phyloP scores from a whole-genome alignment of 2,797 vertebrate genomes.

The Falco concolor region DNA sequence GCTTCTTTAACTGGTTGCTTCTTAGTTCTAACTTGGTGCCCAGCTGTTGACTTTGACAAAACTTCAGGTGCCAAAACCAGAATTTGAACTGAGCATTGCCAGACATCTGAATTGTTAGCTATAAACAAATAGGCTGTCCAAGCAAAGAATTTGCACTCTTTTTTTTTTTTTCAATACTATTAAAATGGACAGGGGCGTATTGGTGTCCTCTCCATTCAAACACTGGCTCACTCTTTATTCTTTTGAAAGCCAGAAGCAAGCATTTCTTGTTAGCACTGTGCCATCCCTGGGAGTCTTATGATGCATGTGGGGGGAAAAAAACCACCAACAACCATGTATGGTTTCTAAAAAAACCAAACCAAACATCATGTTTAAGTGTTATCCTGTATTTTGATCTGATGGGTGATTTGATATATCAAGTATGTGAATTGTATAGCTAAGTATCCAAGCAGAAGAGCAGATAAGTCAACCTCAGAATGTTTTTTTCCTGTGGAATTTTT shows the following conservation, averaged over 20 bases:
- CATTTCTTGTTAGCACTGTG: background rate
- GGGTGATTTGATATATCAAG: background rate
- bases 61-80: background rate
- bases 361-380: background rate
- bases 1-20: background rate
- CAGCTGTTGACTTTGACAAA: background rate
- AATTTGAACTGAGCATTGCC: background rate
- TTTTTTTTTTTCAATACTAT: background rate
- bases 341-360: background rate
- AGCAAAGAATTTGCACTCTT: background rate
- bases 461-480: background rate
- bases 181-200: background rate
- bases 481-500: background rate
- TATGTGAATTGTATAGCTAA: background rate
- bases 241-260: background rate
- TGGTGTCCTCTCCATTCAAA: background rate
- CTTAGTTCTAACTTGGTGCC: background rate
- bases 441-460: background rate
- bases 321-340: accelerated
- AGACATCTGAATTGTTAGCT: background rate
- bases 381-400: background rate
- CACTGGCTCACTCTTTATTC: background rate
- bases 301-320: background rate
- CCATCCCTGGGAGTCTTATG: background rate
- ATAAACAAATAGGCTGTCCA: background rate